These are phyloP conservation scores for Cotesia vestalis DNA, from an alignment of 1,140 invertebrate genomes.

Conservation along the genomic window DNA sequence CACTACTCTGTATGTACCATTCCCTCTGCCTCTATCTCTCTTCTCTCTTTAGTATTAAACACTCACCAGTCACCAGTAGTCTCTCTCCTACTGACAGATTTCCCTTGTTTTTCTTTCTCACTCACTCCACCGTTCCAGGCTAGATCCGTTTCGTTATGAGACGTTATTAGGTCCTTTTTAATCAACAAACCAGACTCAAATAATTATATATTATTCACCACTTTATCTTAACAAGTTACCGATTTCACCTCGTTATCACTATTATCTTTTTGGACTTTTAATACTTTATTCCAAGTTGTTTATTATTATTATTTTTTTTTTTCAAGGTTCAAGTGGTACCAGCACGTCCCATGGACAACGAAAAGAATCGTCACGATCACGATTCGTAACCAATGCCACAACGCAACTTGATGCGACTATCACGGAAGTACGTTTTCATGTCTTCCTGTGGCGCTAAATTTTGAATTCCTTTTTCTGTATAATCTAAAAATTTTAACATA, in stretches of 20 bases:
- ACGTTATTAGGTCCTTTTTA: slow-evolving; percentile 1
- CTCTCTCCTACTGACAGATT: slow-evolving; percentile 17
- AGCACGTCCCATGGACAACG: slow-evolving; percentile 28
- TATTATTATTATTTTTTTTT: slow-evolving; percentile 14
- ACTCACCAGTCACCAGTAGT: slow-evolving; percentile 6
- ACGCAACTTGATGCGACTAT: slow-evolving; percentile 6
- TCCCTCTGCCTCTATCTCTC: slow-evolving; percentile 3
- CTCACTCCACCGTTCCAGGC: slow-evolving; percentile 14
- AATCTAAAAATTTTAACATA: background rate
- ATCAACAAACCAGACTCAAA: background rate
- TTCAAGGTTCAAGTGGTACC: slow-evolving; percentile 26
- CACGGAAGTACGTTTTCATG: slow-evolving; percentile 16
- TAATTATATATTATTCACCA: background rate
- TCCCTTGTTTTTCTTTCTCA: slow-evolving; percentile 17
- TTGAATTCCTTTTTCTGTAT: background rate
- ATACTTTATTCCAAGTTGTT: background rate
- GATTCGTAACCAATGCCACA: slow-evolving; percentile 20
- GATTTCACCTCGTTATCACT: slow-evolving; percentile 1
- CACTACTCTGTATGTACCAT: slow-evolving; percentile 29
- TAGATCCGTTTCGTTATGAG: background rate
- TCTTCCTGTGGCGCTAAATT: slow-evolving; percentile 26
- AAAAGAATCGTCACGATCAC: slow-evolving; percentile 21
- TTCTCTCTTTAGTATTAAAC: background rate
- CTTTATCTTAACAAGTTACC: background rate
- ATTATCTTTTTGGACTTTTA: background rate